Evolutionary conservation across 2,888 invertebrate species (phyloP), one percentile per base, ranked within the genome.

Genomic region (Xanthia icteritia): DNA sequence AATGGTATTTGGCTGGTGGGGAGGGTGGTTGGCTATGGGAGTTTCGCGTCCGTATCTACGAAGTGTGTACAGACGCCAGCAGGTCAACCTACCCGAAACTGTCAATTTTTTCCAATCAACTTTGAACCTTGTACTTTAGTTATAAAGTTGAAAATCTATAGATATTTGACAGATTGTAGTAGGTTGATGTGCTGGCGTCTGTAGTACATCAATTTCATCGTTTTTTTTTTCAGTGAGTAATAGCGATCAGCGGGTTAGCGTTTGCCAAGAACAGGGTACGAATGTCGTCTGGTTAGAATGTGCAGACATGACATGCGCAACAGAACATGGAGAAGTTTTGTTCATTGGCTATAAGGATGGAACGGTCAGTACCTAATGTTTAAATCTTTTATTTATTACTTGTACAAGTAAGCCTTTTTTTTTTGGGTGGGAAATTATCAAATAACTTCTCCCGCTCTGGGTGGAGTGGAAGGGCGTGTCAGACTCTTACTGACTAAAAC

Each of bases 281-380:
- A 74, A 89, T 9, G 86, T 87, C 67, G 82, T 89, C 63, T 80
- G 88, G 36, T 66, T 92, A 17, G 85, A 89, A 66, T 92, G 91
- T 76, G 88, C 90, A 0, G 88, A 87, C 2, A 76, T 95, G 42
- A 88, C 91, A 0, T 92, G 92, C 70, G 89, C 88, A 8, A 82
- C 85, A 8, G 88, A 89, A 68, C 94, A 95, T 60, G 94, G 92
- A 0, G 89, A 93, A 20, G 69, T 92, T 13, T 60, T 95, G 56
- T 70, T 95, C 6, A 80, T 94, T 0, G 95, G 94, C 56, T 94
- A 86, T 78, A 83, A 83, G 27, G 88, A 92, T 85, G 95, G 95
- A 77, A 89, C 83, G 87, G 95, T 95, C 80, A 77, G 89, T 84
- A 67, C 20, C 15, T 45, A 36, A 45, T 42, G 13, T 11, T 48